Base-by-base conservation (phyloP, 2,113 vertebrate genomes). In the Lepisosteus oculatus region DNA sequence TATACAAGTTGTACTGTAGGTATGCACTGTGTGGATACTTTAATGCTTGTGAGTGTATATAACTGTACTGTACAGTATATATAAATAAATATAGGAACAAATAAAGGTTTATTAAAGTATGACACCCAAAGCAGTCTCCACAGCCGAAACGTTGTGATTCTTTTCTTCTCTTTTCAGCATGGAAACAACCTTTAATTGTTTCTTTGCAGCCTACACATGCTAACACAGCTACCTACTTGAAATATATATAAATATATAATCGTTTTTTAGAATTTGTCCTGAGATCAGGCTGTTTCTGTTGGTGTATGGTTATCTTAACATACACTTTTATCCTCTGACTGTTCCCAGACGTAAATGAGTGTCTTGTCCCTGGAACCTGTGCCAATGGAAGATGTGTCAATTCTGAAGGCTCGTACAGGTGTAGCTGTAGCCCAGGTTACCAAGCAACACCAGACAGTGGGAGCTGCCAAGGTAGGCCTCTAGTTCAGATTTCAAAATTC, bases 371-470 rank as follows among this genome's bases (percentile, higher is more conserved):
- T 71, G 85, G 79, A 1, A 14, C 76, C 67, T 93, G 91, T 61
- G 72, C 82, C 14, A 74, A 42, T 11, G 91, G 91, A n/a, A 77
- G 79, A 68, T 93, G 91, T 76, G 75, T 86, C 82, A 93, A 93
- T 83, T 80, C 76, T 0, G 85, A 91, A 63, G 91, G 91, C 63
- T 92, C 87, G 73, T 91, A 89, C 71, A 84, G 59, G 59, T 93
- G 91, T 81, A 81, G 77, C 79, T 93, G 91, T 73, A 86, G 89
- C 77, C 83, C 83, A 9, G 91, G 89, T 65, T 92, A 89, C 77
- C 61, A 85, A 76, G 72, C 83, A 76, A 80, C 83, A 43, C 29
- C 61, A 29, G 85, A 90, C 59, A 85, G 45, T 61, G 77, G 80
- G 57, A 59, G 79, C 74, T 92, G 91, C 78, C 84, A 83, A 81